These are phyloP conservation scores for Myripristis jacobus DNA, from an alignment of 2,797 vertebrate species.

Conservation along the genomic window DNA sequence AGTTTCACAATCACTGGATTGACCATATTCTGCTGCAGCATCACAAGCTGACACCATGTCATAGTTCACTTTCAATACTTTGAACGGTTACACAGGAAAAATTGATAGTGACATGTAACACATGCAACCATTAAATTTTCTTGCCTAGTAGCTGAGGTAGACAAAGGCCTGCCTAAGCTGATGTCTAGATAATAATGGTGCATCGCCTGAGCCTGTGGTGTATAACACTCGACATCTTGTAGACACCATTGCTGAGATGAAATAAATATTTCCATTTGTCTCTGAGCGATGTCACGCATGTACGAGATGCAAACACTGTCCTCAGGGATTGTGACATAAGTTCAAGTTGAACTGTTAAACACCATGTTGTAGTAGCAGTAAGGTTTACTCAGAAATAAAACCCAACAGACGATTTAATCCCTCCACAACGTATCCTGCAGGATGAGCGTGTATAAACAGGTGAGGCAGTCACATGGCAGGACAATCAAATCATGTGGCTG, in stretches of 20 bases:
- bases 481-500: conserved; percentile 17
- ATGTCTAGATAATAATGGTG: background rate
- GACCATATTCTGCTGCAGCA: background rate
- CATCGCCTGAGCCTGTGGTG: background rate
- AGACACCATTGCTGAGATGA: background rate
- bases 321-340: background rate
- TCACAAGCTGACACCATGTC: background rate
- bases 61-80: background rate
- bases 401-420: background rate
- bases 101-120: background rate
- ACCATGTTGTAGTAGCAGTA: background rate
- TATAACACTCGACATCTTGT: background rate
- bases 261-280: background rate
- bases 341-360: background rate
- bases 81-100: background rate
- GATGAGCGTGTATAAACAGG: conserved; percentile 14
- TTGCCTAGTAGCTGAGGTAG: background rate
- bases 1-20: background rate
- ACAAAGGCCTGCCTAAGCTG: background rate
- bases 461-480: conserved; percentile 25
- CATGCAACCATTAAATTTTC: background rate
- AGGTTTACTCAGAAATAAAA: background rate
- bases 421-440: background rate
- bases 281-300: background rate
- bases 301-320: background rate